Evolutionary conservation across 1,140 invertebrate genomes (phyloP).

Genomic region (Scaptomyza graminum): DNA sequence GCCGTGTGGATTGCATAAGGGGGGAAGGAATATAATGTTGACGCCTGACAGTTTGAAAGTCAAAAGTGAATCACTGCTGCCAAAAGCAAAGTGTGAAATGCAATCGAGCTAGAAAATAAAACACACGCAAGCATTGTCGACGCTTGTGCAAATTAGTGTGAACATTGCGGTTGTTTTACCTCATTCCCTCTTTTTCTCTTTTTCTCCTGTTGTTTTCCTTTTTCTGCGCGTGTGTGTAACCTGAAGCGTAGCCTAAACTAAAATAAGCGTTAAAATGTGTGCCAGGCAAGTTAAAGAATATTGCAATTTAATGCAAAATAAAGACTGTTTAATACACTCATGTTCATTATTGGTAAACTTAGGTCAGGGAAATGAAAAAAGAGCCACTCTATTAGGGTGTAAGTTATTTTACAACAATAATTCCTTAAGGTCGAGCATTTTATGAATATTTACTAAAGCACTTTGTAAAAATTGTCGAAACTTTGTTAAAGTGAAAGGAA

Average conservation of each 20-base stretch:
- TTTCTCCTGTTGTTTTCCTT: background rate
- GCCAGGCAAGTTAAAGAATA: slow-evolving; percentile 52
- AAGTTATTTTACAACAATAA: too few species aligned
- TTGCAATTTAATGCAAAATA: background rate
- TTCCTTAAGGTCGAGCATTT: too few species aligned
- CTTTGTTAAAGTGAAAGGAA: too few species aligned
- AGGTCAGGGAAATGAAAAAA: too few species aligned
- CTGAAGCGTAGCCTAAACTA: slow-evolving; percentile 59
- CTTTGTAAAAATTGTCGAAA: too few species aligned
- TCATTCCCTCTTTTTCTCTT: too few species aligned
- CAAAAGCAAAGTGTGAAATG: slow-evolving; percentile 51
- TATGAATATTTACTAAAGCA: too few species aligned
- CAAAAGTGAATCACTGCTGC: slow-evolving; percentile 19
- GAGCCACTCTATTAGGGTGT: too few species aligned
- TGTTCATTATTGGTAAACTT: too few species aligned
- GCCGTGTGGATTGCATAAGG: too few species aligned
- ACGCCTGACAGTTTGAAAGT: slow-evolving; percentile 5
- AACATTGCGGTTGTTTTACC: slow-evolving; percentile 58
- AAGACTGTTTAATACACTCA: background rate
- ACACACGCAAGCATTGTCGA: slow-evolving; percentile 41
- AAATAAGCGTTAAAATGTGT: slow-evolving; percentile 83
- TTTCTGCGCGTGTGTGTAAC: background rate
- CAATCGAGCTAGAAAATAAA: slow-evolving; percentile 70
- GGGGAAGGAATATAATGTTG: too few species aligned
- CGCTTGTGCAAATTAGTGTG: slow-evolving; percentile 71